phyloP scores from a whole-genome alignment of 2,113 vertebrate genomes.

The Cardinalis cardinalis region DNA sequence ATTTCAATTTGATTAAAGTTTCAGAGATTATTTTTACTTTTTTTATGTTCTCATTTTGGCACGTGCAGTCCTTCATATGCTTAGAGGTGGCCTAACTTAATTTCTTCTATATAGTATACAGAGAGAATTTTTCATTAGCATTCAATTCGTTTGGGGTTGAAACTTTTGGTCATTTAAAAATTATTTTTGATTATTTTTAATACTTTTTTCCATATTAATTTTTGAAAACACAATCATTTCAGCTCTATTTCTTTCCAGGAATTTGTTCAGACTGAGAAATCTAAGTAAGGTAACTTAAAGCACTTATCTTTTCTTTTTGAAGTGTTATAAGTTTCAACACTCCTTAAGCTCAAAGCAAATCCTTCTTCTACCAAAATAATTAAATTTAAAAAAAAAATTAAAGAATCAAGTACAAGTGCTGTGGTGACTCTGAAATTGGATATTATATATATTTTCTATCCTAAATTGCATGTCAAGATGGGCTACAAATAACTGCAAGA shows the following conservation, averaged over 20 bases:
- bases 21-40: rapidly evolving
- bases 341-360: background rate
- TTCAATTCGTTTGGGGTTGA: background rate
- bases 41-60: background rate
- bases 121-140: background rate
- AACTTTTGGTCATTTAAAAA: background rate
- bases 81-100: background rate
- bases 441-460: background rate
- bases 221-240: background rate
- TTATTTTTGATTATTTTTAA: background rate
- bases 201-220: background rate
- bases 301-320: background rate
- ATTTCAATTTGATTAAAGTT: background rate
- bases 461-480: background rate
- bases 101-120: background rate
- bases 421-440: background rate
- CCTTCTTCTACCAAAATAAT: background rate
- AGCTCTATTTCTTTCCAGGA: background rate
- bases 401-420: background rate
- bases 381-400: background rate
- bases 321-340: background rate
- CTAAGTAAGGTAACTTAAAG: background rate
- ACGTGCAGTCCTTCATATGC: background rate
- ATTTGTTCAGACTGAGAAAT: background rate
- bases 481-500: background rate